These are phyloP conservation scores for Pseudococcus jackbeardsleyi DNA, from an alignment of 2,888 invertebrate genomes.

Conservation along the genomic window DNA sequence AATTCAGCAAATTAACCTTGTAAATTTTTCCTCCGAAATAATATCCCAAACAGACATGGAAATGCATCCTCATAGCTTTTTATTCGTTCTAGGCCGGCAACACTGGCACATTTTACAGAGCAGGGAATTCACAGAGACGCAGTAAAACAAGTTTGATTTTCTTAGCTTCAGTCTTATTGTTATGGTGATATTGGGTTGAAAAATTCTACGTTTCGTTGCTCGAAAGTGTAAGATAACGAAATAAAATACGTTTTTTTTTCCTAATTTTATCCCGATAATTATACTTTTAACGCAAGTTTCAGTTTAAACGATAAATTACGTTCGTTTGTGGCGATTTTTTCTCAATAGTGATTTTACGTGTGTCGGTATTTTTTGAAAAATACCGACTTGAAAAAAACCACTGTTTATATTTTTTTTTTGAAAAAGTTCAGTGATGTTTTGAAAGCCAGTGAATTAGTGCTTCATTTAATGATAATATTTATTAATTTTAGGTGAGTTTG, in stretches of 20 bases:
- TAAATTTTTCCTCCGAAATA: neutral
- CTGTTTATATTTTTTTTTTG: neutral
- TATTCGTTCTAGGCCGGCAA: neutral
- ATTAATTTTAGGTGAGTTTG: slow-evolving; percentile 40
- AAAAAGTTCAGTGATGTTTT: slow-evolving; percentile 33
- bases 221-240: slow-evolving; percentile 4
- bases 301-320: slow-evolving; percentile 32
- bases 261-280: neutral
- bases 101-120: slow-evolving; percentile 4
- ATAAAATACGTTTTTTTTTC: slow-evolving; percentile 44
- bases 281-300: neutral
- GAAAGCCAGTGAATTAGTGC: slow-evolving; percentile 11
- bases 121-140: slow-evolving; percentile 30
- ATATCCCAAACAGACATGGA: neutral
- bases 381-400: slow-evolving; percentile 2
- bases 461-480: slow-evolving; percentile 33
- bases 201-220: slow-evolving; percentile 25
- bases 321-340: neutral
- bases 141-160: slow-evolving; percentile 50
- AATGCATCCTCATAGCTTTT: slow-evolving; percentile 10
- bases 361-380: neutral
- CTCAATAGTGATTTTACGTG: no score
- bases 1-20: neutral
- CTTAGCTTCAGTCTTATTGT: slow-evolving; percentile 47
- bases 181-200: slow-evolving; percentile 33